These are phyloP conservation scores for Nomada ferruginata DNA, from an alignment of 2,888 invertebrate genomes.

Conservation along the genomic window DNA sequence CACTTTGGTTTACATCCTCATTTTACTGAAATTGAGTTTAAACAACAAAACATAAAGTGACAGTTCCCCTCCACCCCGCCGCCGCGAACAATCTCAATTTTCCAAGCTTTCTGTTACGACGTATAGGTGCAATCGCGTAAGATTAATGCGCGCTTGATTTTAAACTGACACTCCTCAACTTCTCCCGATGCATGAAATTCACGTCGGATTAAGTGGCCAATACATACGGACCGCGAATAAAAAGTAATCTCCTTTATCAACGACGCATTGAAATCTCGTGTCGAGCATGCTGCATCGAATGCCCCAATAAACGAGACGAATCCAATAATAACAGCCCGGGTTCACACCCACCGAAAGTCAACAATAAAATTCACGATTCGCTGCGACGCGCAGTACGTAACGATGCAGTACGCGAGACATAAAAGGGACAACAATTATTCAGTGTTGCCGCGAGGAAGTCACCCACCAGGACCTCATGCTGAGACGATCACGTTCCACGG, in stretches of 20 bases:
- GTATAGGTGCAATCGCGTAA: not conserved
- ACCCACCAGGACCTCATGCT: slow-evolving; percentile 66
- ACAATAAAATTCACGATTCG: slow-evolving; percentile 34
- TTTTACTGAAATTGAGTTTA: slow-evolving; percentile 64
- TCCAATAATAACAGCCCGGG: slow-evolving; percentile 29
- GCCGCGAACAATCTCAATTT: no score
- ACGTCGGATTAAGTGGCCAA: not conserved
- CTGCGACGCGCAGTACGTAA: not conserved
- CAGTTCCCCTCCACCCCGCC: not conserved
- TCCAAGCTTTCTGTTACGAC: not conserved
- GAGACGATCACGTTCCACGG: slow-evolving; percentile 64
- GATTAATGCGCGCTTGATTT: not conserved
- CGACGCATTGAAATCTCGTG: not conserved
- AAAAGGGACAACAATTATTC: slow-evolving; percentile 62
- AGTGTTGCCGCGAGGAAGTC: slow-evolving; percentile 59
- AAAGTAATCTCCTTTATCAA: not conserved
- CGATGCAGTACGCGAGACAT: slow-evolving; percentile 32
- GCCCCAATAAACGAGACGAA: slow-evolving; percentile 6
- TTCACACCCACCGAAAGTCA: slow-evolving; percentile 47
- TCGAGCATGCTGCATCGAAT: not conserved
- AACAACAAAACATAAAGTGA: slow-evolving; percentile 31
- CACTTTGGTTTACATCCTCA: slow-evolving; percentile 56
- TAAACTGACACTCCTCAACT: not conserved
- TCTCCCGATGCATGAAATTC: not conserved
- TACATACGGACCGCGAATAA: not conserved